Evolutionary conservation across 2,113 vertebrate species (phyloP).

Genomic region (Donacobius atricapilla): DNA sequence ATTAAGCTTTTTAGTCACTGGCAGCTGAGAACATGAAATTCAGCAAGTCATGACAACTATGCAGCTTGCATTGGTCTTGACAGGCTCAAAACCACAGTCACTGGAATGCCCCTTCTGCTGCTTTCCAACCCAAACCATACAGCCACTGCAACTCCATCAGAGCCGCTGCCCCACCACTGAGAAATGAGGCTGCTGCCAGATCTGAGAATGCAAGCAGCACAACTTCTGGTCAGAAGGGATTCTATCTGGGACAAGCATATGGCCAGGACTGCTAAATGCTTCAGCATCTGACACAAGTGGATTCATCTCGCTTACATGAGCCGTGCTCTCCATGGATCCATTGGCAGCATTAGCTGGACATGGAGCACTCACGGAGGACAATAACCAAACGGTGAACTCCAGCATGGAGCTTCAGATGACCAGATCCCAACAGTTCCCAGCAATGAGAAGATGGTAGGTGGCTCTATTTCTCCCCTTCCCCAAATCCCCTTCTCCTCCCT

Average conservation of each 20-base stretch:
- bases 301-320: background rate
- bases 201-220: background rate
- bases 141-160: background rate
- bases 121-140: background rate
- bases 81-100: background rate
- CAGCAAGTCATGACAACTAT: background rate
- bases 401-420: background rate
- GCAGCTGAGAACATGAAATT: background rate
- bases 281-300: background rate
- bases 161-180: fast-evolving
- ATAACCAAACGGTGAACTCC: background rate
- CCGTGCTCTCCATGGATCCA: background rate
- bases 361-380: background rate
- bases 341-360: fast-evolving
- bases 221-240: background rate
- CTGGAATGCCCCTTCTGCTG: background rate
- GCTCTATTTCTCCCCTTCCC: background rate
- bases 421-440: background rate
- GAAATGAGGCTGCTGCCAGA: background rate
- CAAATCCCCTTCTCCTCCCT: background rate
- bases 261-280: background rate
- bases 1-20: background rate
- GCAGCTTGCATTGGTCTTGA: background rate
- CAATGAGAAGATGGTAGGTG: background rate
- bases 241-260: background rate